Base-by-base conservation (phyloP, 2,888 invertebrate genomes). In the Ormyrus thymus region DNA sequence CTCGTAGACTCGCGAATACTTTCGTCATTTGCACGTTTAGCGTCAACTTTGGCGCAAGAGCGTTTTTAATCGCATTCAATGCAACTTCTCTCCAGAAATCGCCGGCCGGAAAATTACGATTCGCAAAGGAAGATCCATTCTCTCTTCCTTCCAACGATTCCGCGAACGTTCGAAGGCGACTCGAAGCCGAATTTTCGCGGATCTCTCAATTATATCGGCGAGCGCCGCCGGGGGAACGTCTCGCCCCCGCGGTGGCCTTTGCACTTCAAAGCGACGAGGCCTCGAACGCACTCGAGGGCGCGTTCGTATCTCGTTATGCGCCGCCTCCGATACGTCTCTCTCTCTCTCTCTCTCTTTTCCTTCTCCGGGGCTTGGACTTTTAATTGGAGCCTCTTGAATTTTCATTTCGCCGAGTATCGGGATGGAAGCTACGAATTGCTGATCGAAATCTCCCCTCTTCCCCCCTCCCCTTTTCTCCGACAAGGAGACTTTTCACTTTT, bases 321-420 rank as follows among this genome's bases (percentile, higher is more conserved):
- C 53, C 45, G 8, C 29, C 43, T 53, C 55, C n/a, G 9, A 53
- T 15, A 43, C 8, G n/a, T 13, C 53, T 66, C 45, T 7, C n/a
- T 46, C 10, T 15, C 56, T 7, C 3, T n/a, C 7, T 7, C 0
- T 61, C 45, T 29, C 48, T 48, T 2, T 13, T 64, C 7, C 13
- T 45, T 45, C 15, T 50, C 1, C 64, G 43, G 0, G 6, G 64
- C 13, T 13, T 65, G 13, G 45, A 29, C 8, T 69, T 56, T 69
- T 69, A 69, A 69, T 56, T 56, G 56, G 56, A 69, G 53, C 1
- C 68, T 55, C 55, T 69, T 69, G 68, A 69, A 68, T 56, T 56
- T 56, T 56, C n/a, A 69, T 56, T 46, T n/a, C 15, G 6, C 6
- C 7, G 1, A 10, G 13, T 50, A 9, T 5, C 50, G 7, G 7